phyloP scores from a whole-genome alignment of 2,797 vertebrate species.

The Phataginus tetradactyla region DNA sequence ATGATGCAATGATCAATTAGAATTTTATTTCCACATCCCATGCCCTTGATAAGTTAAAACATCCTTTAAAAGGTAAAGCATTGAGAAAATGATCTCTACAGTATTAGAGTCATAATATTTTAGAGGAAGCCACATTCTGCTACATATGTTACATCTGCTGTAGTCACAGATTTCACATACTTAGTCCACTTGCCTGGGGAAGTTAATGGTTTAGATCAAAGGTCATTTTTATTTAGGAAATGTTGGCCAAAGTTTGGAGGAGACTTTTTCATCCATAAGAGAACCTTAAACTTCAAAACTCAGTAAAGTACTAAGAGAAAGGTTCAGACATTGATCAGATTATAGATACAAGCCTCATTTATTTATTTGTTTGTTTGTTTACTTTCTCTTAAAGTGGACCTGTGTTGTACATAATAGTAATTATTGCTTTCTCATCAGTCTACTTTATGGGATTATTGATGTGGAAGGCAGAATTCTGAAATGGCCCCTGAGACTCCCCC shows the following conservation, averaged over 20 bases:
- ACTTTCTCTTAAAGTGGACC: neutral
- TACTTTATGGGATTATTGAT: neutral
- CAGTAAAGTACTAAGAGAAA: neutral
- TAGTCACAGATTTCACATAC: neutral
- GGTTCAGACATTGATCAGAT: neutral
- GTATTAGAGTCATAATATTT: neutral
- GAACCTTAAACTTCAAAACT: neutral
- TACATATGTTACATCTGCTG: neutral
- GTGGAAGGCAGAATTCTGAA: neutral
- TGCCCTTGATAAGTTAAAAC: slow-evolving; percentile 2
- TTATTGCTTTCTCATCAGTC: neutral
- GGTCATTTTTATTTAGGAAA: neutral
- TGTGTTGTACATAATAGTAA: neutral
- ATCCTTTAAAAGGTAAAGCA: neutral
- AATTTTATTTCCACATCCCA: neutral
- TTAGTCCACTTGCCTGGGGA: neutral
- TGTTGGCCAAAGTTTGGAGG: neutral
- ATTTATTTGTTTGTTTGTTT: neutral
- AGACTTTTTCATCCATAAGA: neutral
- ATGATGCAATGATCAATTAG: neutral
- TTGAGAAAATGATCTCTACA: neutral
- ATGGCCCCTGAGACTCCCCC: neutral
- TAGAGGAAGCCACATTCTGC: neutral
- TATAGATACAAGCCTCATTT: neutral
- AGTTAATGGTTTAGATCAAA: slow-evolving; percentile 42